Percentiles rank a stretch among this genome's conserved stretches.
phyloP scores from a whole-genome alignment of 1,140 invertebrate genomes.

The Proales similis region DNA sequence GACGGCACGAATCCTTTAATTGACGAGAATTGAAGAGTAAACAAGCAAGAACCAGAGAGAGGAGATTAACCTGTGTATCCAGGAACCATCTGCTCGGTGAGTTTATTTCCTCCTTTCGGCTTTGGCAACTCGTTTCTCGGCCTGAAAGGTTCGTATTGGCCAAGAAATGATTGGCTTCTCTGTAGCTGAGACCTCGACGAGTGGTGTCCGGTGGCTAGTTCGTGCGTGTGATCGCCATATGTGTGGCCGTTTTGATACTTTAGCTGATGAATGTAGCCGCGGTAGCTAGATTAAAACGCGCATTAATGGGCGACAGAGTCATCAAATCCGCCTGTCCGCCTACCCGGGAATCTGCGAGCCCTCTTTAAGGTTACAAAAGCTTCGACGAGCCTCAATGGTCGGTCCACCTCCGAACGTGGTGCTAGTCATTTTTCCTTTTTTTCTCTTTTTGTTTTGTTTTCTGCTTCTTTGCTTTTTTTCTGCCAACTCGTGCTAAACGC shows the following conservation, averaged over 20 bases:
- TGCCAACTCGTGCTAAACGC: too few relatives aligned
- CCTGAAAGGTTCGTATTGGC: conserved; percentile 31
- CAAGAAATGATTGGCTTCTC: conserved; percentile 1
- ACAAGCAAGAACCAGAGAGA: background rate
- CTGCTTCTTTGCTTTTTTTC: too few relatives aligned
- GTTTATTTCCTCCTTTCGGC: conserved; percentile 49
- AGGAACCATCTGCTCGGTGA: conserved; percentile 50
- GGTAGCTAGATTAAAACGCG: conserved; percentile 44
- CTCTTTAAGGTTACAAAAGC: conserved; percentile 47
- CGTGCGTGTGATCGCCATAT: conserved; percentile 49
- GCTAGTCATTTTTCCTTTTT: conserved; percentile 44
- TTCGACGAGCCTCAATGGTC: conserved; percentile 46
- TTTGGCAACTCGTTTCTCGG: conserved; percentile 41
- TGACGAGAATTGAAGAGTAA: background rate
- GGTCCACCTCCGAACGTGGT: conserved; percentile 51
- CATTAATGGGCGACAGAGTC: background rate
- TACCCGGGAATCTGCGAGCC: conserved; percentile 53
- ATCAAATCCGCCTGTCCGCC: conserved; percentile 25
- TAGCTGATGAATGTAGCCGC: conserved; percentile 51
- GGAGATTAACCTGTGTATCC: conserved; percentile 49
- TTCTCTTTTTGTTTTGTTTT: background rate
- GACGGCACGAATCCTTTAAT: conserved; percentile 50
- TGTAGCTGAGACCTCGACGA: conserved; percentile 37
- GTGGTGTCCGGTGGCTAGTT: conserved; percentile 42
- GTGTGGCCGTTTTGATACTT: conserved; percentile 52